A percentile compares a stretch with the other conserved stretches of the same genome.
These are phyloP conservation scores for Ophion ellenae DNA, from an alignment of 2,888 invertebrate genomes.

Conservation along the genomic window DNA sequence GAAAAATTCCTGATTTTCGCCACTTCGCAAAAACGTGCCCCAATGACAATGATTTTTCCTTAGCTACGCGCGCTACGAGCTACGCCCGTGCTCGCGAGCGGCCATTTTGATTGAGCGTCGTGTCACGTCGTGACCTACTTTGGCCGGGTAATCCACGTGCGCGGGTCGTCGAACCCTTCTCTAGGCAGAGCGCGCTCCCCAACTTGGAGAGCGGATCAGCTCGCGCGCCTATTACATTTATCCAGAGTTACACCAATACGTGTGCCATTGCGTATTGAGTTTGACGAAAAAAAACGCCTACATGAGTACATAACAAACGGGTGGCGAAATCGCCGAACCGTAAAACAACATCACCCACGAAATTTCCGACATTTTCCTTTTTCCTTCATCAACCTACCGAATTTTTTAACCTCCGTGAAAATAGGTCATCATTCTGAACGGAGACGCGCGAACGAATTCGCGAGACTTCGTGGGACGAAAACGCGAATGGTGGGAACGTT, in stretches of 20 bases:
- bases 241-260: conserved; percentile 36
- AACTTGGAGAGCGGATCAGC: conserved; percentile 32
- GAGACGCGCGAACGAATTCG: conserved; percentile 41
- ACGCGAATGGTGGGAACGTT: conserved; percentile 76
- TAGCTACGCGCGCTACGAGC: conserved; percentile 15
- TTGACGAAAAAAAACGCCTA: not conserved
- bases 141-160: conserved; percentile 79
- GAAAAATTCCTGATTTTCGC: not conserved
- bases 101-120: conserved; percentile 81
- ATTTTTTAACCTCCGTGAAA: conserved; percentile 3
- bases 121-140: conserved; percentile 82
- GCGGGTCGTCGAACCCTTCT: conserved; percentile 79
- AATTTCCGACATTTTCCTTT: conserved; percentile 2
- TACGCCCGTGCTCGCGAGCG: conserved; percentile 67
- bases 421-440: conserved; percentile 29
- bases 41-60: not conserved
- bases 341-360: conserved; percentile 23
- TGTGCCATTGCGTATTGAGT: conserved; percentile 4
- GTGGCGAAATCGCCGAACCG: conserved; percentile 9
- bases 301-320: not conserved
- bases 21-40: not conserved
- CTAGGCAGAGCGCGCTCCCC: conserved; percentile 56
- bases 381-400: not conserved
- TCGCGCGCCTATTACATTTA: conserved; percentile 19
- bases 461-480: conserved; percentile 69